A percentile compares a stretch with the other conserved stretches of the same genome.
Evolutionary conservation across 2,888 invertebrate species (phyloP).

Genomic region (Choristoneura rosaceana): DNA sequence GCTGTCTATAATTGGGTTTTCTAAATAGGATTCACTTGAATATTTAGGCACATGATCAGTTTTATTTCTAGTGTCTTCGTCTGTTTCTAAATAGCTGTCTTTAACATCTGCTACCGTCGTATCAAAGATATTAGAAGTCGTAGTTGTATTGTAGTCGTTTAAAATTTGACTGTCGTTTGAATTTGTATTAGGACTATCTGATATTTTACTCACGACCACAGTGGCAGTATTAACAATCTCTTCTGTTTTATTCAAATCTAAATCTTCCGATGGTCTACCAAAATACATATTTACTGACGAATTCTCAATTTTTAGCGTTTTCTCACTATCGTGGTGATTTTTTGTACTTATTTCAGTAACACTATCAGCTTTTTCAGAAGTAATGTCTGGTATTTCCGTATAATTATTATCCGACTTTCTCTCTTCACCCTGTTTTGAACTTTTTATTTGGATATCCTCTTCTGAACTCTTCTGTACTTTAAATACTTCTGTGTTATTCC

Average conservation of each 20-base stretch:
- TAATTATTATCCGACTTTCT: not conserved
- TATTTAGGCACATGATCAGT: not conserved
- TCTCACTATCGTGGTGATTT: not conserved
- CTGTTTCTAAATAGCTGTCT: not conserved
- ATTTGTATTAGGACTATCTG: not conserved
- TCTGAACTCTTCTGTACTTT: not conserved
- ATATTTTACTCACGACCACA: not conserved
- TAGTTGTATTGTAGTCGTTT: not conserved
- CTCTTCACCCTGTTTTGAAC: not conserved
- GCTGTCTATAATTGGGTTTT: not conserved
- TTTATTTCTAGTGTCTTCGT: not conserved
- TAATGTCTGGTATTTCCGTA: not conserved
- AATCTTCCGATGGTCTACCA: not conserved
- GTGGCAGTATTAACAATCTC: not conserved
- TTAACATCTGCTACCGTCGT: not conserved
- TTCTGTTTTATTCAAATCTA: not conserved
- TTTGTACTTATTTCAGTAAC: not conserved
- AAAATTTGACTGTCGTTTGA: not conserved
- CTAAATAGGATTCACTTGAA: constrained; percentile 3
- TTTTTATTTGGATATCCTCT: not conserved
- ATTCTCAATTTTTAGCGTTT: not conserved
- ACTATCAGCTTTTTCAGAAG: not conserved
- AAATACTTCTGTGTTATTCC: not conserved
- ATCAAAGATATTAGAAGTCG: not conserved
- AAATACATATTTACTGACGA: not conserved